Conservation (phyloP, 1,140 invertebrate species). For the Thaumatotibia leucotreta region DNA sequence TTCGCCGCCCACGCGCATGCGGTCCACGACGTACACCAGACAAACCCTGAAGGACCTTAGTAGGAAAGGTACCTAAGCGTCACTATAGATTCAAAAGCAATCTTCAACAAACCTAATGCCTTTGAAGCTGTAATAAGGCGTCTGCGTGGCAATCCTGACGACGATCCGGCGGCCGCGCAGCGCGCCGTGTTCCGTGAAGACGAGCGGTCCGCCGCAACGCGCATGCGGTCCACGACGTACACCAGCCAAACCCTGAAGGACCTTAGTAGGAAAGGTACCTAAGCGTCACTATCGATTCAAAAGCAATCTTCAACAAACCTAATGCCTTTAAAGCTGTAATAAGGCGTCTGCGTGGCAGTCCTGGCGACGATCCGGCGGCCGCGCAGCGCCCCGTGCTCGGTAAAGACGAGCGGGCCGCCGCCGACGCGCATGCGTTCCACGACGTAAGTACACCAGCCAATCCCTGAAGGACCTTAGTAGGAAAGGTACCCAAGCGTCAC, state of each 20-base stretch:
- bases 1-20: too few species aligned
- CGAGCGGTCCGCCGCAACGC: constrained; percentile 68
- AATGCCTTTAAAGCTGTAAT: constrained; percentile 69
- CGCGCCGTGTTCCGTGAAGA: constrained; percentile 67
- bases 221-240: constrained; percentile 62
- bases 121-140: constrained; percentile 78
- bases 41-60: too few species aligned
- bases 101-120: constrained; percentile 77
- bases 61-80: too few species aligned
- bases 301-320: constrained; percentile 41
- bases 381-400: constrained; percentile 68
- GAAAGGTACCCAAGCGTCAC: too few species aligned
- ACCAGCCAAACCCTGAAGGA: constrained; percentile 63
- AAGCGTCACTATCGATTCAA: too few species aligned
- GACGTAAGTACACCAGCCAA: constrained; percentile 65
- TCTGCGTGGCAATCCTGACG: constrained; percentile 70
- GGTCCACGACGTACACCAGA: too few species aligned
- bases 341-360: constrained; percentile 50
- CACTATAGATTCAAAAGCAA: too few species aligned
- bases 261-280: too few species aligned
- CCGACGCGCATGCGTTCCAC: constrained; percentile 71
- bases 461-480: too few species aligned
- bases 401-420: constrained; percentile 66
- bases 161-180: constrained; percentile 73
- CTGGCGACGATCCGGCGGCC: constrained; percentile 58